Conservation (phyloP, 2,797 vertebrate genomes). For the Chelonia mydas region DNA sequence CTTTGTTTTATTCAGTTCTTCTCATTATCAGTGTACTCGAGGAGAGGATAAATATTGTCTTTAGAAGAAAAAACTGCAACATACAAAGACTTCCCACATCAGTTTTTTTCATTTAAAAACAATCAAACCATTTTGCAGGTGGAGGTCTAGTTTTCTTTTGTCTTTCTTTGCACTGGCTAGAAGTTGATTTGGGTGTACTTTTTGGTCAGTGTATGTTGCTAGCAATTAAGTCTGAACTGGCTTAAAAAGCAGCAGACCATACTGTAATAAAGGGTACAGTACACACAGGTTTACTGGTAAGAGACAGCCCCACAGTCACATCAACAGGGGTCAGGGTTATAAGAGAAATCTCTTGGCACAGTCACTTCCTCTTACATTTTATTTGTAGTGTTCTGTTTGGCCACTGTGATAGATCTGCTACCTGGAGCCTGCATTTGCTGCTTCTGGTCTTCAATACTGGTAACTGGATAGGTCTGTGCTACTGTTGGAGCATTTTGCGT, state of each 20-base stretch:
- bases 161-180: slow-evolving; percentile 41
- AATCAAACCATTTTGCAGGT: not conserved
- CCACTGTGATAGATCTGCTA: not conserved
- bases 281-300: not conserved
- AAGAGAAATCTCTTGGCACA: not conserved
- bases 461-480: not conserved
- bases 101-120: slow-evolving; percentile 41
- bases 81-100: not conserved
- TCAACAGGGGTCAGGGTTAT: not conserved
- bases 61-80: not conserved
- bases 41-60: not conserved
- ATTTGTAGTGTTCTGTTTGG: not conserved
- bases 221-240: slow-evolving; percentile 4
- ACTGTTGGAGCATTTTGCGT: not conserved
- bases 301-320: not conserved
- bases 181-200: slow-evolving; percentile 2
- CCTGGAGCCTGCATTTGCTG: not conserved
- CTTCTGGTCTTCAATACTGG: not conserved
- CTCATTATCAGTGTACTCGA: slow-evolving; percentile 5
- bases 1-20: slow-evolving; percentile 41
- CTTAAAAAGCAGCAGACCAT: slow-evolving; percentile 19
- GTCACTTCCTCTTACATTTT: not conserved
- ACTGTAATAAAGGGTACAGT: not conserved
- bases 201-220: not conserved
- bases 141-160: slow-evolving; percentile 43